phyloP scores from a whole-genome alignment of 1,140 invertebrate species.

The Andricus grossulariae region DNA sequence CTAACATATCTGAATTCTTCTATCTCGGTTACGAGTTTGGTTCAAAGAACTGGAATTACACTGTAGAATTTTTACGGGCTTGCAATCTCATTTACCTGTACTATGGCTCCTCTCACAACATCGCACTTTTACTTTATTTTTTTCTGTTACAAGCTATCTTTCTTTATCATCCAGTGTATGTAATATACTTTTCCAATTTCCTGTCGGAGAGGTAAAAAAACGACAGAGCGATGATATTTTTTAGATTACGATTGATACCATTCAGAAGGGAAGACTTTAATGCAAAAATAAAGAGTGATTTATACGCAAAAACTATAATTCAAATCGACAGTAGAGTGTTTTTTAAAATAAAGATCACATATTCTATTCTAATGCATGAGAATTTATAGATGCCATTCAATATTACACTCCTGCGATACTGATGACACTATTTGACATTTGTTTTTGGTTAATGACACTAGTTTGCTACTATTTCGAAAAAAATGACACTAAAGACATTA shows the following conservation, averaged over 20 bases:
- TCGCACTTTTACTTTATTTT: constrained; percentile 33
- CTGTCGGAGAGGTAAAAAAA: not conserved
- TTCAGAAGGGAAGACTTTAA: not conserved
- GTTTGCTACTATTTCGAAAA: too few species aligned
- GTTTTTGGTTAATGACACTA: too few species aligned
- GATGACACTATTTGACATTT: too few species aligned
- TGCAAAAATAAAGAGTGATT: too few species aligned
- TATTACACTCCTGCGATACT: too few species aligned
- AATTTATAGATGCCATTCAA: too few species aligned
- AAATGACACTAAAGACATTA: too few species aligned
- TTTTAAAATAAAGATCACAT: too few species aligned
- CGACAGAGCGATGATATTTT: constrained; percentile 8
- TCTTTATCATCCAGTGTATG: constrained; percentile 25
- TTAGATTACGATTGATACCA: constrained; percentile 10
- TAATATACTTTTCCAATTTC: constrained; percentile 26
- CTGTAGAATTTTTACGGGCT: constrained; percentile 37
- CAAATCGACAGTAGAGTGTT: too few species aligned
- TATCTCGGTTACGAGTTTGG: not conserved
- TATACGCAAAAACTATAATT: too few species aligned
- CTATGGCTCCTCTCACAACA: constrained; percentile 3
- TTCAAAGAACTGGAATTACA: constrained; percentile 31
- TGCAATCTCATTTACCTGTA: constrained; percentile 32
- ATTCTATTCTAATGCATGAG: too few species aligned
- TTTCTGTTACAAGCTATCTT: constrained; percentile 6
- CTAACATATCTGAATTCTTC: not conserved